These are phyloP conservation scores for Pollenia amentaria DNA, from an alignment of 2,888 invertebrate species.

Conservation along the genomic window DNA sequence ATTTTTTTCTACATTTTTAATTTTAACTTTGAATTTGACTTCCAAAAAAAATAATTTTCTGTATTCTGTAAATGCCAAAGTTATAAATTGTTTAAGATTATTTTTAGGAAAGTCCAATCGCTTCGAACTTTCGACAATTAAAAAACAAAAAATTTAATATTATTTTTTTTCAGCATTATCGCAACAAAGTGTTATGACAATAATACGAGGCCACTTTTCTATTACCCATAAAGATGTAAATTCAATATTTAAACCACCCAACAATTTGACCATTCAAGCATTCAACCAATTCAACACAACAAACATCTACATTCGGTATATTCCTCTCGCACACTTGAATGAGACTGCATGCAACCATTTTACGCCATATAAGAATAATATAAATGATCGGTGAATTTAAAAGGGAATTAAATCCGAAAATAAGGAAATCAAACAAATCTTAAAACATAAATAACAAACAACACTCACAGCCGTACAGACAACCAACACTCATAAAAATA, in stretches of 20 bases:
- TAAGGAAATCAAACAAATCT: slow-evolving; percentile 83
- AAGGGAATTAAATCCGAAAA: slow-evolving; percentile 83
- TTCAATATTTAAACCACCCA: slow-evolving; percentile 54
- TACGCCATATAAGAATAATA: slow-evolving; percentile 54
- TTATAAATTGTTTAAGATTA: too few species aligned
- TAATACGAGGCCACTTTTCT: background rate
- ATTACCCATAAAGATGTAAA: slow-evolving; percentile 62
- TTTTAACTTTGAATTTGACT: too few species aligned
- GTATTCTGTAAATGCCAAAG: too few species aligned
- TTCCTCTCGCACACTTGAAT: background rate
- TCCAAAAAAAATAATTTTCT: too few species aligned
- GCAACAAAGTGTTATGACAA: slow-evolving; percentile 37
- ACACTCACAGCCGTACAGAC: slow-evolving; percentile 68
- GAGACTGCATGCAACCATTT: slow-evolving; percentile 55
- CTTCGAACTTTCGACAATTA: too few species aligned
- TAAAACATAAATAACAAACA: slow-evolving; percentile 77
- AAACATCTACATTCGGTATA: slow-evolving; percentile 8
- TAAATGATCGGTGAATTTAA: slow-evolving; percentile 80
- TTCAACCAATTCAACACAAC: slow-evolving; percentile 50
- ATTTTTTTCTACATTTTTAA: too few species aligned
- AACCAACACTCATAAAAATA: slow-evolving; percentile 47
- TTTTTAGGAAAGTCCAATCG: too few species aligned
- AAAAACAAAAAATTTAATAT: background rate
- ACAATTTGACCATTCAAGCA: slow-evolving; percentile 56
- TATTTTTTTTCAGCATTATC: slow-evolving; percentile 6